phyloP scores from a whole-genome alignment of 2,113 vertebrate species.

The Gallinago paraguaiae region DNA sequence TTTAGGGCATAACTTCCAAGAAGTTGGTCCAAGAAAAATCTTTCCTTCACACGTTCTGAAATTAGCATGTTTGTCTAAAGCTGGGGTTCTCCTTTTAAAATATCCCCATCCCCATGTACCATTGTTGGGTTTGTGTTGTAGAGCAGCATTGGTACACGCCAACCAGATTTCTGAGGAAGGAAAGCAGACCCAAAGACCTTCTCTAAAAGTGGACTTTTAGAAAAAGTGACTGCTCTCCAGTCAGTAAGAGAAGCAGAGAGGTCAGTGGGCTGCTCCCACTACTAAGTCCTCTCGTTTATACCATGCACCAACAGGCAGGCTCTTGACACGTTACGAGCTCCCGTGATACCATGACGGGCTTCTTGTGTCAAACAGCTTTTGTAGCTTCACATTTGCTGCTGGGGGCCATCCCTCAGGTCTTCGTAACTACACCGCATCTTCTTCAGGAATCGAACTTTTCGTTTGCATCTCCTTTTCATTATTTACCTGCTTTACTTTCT shows the following conservation, averaged over 20 bases:
- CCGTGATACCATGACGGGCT: fast-evolving
- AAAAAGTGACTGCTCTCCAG: background rate
- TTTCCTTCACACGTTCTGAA: background rate
- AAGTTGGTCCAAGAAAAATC: background rate
- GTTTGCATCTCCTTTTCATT: background rate
- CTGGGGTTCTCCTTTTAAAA: background rate
- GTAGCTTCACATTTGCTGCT: background rate
- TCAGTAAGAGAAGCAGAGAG: background rate
- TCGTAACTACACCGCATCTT: background rate
- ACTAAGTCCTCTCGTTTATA: background rate
- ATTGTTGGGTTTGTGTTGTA: background rate
- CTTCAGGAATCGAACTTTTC: background rate
- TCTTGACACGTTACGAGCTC: background rate
- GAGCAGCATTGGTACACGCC: fast-evolving
- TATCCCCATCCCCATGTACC: background rate
- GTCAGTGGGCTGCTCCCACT: background rate
- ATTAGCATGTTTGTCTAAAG: background rate
- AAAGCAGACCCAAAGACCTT: background rate
- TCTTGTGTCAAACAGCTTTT: background rate
- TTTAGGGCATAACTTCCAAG: background rate
- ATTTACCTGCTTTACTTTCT: background rate
- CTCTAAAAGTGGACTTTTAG: background rate
- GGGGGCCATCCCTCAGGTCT: background rate
- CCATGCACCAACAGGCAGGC: fast-evolving
- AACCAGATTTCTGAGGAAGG: background rate